Evolutionary conservation across 2,888 invertebrate genomes (phyloP).

Genomic region (Craniophora ligustri): DNA sequence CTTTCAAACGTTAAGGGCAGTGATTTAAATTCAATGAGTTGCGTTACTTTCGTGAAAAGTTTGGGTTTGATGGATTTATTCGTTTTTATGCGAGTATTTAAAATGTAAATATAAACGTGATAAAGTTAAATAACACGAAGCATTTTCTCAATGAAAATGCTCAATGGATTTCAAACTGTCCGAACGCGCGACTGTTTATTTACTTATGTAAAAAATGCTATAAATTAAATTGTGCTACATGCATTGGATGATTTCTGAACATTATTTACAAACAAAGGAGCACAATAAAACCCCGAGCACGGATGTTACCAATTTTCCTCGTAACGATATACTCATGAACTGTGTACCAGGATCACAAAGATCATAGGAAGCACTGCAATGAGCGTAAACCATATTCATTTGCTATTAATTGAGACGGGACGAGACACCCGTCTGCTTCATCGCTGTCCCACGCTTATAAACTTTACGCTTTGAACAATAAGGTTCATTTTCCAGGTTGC

Average conservation of each 20-base stretch:
- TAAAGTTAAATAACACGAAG: constrained; percentile 16
- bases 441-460: constrained; percentile 35
- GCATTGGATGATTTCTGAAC: constrained; percentile 20
- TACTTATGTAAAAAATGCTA: constrained; percentile 18
- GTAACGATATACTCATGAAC: constrained; percentile 29
- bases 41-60: constrained; percentile 15
- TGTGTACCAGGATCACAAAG: constrained; percentile 48
- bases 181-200: constrained; percentile 26
- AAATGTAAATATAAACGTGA: constrained; percentile 35
- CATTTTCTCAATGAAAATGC: constrained; percentile 4
- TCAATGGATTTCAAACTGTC: constrained; percentile 9
- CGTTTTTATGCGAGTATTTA: constrained; percentile 10
- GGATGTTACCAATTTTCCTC: constrained; percentile 50
- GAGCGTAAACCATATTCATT: constrained; percentile 66
- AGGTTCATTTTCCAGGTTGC: constrained; percentile 54
- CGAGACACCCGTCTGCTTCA: constrained; percentile 59
- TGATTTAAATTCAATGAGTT: constrained; percentile 43
- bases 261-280: constrained; percentile 46
- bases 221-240: constrained; percentile 8
- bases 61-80: constrained; percentile 18
- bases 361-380: constrained; percentile 64
- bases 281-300: constrained; percentile 22
- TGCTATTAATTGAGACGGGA: constrained; percentile 76
- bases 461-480: constrained; percentile 53
- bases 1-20: constrained; percentile 33